These are phyloP conservation scores for Dyspetes luteomarginatus DNA, from an alignment of 2,888 invertebrate species.

Conservation along the genomic window DNA sequence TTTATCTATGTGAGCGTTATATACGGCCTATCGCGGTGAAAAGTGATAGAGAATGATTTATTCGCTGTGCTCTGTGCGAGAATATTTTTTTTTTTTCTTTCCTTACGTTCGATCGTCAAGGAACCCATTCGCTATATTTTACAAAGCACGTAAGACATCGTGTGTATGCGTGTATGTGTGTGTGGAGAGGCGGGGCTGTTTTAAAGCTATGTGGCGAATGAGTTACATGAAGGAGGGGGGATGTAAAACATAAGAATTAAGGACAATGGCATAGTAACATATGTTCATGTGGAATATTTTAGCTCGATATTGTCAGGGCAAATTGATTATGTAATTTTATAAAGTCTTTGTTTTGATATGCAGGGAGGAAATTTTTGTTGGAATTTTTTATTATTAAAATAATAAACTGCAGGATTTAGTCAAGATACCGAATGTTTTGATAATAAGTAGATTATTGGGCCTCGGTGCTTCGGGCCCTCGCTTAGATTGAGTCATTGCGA, in stretches of 20 bases:
- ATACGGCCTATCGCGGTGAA: constrained; percentile 44
- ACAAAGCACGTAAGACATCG: neutral
- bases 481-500: too few relatives aligned
- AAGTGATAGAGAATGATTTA: constrained; percentile 62
- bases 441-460: too few relatives aligned
- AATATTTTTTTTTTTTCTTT: neutral
- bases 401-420: too few relatives aligned
- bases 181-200: neutral
- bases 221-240: neutral
- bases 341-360: neutral
- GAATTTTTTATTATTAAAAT: too few relatives aligned
- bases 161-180: neutral
- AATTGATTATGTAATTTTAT: neutral
- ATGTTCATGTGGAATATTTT: neutral
- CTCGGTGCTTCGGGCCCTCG: too few relatives aligned
- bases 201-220: neutral
- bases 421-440: too few relatives aligned
- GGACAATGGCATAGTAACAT: neutral
- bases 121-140: neutral
- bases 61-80: constrained; percentile 36
- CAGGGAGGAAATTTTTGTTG: neutral
- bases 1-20: neutral
- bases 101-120: constrained; percentile 43
- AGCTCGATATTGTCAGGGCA: neutral
- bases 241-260: neutral